A percentile compares a stretch with the other conserved stretches of the same genome.
Conservation (phyloP, 2,888 invertebrate species). For the Brachypalpus laphriformis region DNA sequence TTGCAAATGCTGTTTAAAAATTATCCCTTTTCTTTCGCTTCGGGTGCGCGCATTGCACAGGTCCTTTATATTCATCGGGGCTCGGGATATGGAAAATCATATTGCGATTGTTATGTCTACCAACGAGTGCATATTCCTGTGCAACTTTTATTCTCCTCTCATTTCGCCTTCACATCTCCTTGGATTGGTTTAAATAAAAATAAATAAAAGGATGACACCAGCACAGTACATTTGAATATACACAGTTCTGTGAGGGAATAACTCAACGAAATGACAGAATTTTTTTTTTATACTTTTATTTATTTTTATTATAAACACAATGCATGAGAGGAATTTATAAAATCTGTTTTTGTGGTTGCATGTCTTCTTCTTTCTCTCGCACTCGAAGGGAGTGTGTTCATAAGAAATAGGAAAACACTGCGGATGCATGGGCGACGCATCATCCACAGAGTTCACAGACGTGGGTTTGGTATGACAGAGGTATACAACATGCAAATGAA, state of each 20-base stretch:
- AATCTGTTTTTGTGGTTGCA: constrained; percentile 72
- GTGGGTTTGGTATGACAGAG: constrained; percentile 20
- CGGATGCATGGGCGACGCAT: constrained; percentile 67
- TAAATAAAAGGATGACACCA: constrained; percentile 61
- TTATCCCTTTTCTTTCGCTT: constrained; percentile 55
- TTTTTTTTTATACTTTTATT: constrained; percentile 27
- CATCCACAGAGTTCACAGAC: constrained; percentile 50
- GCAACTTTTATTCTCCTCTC: constrained; percentile 25
- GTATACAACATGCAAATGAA: constrained; percentile 70
- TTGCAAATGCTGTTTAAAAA: constrained; percentile 73
- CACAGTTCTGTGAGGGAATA: constrained; percentile 52
- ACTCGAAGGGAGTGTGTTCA: background rate
- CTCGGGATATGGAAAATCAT: constrained; percentile 62
- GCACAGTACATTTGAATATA: constrained; percentile 49
- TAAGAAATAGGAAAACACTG: constrained; percentile 57
- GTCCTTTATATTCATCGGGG: constrained; percentile 19
- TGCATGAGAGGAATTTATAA: constrained; percentile 72
- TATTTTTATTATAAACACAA: constrained; percentile 67
- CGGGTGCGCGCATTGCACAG: constrained; percentile 9
- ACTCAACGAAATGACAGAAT: constrained; percentile 58
- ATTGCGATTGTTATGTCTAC: constrained; percentile 68
- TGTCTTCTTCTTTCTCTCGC: constrained; percentile 44
- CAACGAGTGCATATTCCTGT: constrained; percentile 45
- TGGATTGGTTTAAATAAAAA: constrained; percentile 64
- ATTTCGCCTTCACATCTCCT: too few relatives aligned